Evolutionary conservation across 1,140 invertebrate genomes (phyloP).

Genomic region (Nephotettix cincticeps): DNA sequence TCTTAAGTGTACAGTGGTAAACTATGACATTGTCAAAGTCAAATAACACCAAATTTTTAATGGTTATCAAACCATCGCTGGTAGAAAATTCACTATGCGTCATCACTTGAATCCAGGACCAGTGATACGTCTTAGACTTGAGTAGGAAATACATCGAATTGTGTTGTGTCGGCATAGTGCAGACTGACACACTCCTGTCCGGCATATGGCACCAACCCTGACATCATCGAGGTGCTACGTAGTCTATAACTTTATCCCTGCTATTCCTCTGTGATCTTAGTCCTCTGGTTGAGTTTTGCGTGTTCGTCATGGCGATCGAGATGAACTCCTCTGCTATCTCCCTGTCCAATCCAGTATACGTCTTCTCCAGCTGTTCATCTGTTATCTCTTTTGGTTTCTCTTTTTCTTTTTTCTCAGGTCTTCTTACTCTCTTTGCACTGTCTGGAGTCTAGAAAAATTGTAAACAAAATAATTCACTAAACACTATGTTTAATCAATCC

Average conservation of each 20-base stretch:
- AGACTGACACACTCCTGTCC: too few species aligned
- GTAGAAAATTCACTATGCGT: too few species aligned
- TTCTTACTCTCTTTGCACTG: background rate
- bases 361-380: conserved; percentile 49
- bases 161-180: too few species aligned
- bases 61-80: too few species aligned
- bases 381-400: conserved; percentile 29
- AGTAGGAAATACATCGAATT: too few species aligned
- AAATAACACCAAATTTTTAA: too few species aligned
- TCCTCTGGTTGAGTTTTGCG: background rate
- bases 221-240: background rate
- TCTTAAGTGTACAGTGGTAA: too few species aligned
- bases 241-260: conserved; percentile 8
- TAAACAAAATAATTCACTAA: background rate
- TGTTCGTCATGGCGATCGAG: conserved; percentile 50
- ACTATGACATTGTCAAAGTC: too few species aligned
- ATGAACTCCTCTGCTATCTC: conserved; percentile 60
- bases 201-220: too few species aligned
- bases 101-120: too few species aligned
- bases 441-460: conserved; percentile 1
- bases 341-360: conserved; percentile 59
- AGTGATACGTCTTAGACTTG: too few species aligned
- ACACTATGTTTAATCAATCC: background rate
- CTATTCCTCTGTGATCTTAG: background rate
- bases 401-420: background rate